Conservation (phyloP, 2,113 vertebrate species). For the Synodontis membranacea region DNA sequence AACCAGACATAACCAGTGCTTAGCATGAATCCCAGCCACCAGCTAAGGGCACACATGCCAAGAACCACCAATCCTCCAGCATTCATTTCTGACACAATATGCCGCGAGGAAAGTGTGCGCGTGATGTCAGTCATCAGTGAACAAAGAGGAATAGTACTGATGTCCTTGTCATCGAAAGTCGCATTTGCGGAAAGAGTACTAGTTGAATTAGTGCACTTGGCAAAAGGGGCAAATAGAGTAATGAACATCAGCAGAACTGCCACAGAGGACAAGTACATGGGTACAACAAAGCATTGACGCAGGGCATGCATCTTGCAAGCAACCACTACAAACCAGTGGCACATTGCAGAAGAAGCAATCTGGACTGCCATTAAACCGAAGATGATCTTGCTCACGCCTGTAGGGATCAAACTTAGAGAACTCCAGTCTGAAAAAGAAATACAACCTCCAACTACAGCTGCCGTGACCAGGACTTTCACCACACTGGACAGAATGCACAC, state of each 20-base stretch:
- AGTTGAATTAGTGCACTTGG: conserved; percentile 13
- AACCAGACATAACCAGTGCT: conserved; percentile 65
- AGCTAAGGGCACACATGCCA: conserved; percentile 54
- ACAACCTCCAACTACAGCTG: conserved; percentile 27
- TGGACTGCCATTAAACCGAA: conserved; percentile 61
- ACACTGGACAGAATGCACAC: conserved; percentile 48
- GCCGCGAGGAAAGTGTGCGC: conserved; percentile 56
- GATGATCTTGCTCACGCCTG: conserved; percentile 42
- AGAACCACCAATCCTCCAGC: conserved; percentile 44
- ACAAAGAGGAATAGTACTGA: not conserved
- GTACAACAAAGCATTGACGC: conserved; percentile 66
- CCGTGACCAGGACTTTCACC: conserved; percentile 44
- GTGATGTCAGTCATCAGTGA: conserved; percentile 56
- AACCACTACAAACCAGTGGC: conserved; percentile 67
- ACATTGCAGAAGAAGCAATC: conserved; percentile 67
- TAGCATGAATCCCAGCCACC: conserved; percentile 66
- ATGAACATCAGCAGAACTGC: conserved; percentile 58
- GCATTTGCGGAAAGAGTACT: conserved; percentile 31
- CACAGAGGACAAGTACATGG: conserved; percentile 67
- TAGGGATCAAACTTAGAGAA: conserved; percentile 39
- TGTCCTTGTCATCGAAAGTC: not conserved
- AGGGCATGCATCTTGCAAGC: conserved; percentile 75
- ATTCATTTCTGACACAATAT: conserved; percentile 27
- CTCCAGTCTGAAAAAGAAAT: not conserved
- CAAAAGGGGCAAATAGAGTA: conserved; percentile 42